Percentiles rank a stretch among this genome's conserved stretches.
Conservation (phyloP, 1,140 invertebrate genomes). For the Hyles vespertilio region DNA sequence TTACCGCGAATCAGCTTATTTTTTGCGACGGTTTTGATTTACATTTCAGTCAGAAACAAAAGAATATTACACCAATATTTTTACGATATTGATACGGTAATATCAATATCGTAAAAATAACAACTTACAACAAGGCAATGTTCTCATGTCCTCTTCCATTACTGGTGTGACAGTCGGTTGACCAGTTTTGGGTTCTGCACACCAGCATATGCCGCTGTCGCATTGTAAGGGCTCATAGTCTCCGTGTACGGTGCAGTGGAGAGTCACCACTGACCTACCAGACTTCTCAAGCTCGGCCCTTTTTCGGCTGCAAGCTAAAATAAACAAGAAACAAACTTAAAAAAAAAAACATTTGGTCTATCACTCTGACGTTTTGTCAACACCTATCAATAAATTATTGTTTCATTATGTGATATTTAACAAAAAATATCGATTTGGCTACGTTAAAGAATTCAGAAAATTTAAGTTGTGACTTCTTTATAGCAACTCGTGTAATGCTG, state of each 20-base stretch:
- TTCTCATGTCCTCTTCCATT: slow-evolving; percentile 68
- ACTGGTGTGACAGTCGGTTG: slow-evolving; percentile 69
- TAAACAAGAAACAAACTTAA: too few relatives aligned
- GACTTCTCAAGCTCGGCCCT: slow-evolving; percentile 67
- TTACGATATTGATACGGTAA: too few relatives aligned
- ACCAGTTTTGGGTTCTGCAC: slow-evolving; percentile 75
- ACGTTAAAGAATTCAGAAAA: too few relatives aligned
- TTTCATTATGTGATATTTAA: slow-evolving; percentile 9
- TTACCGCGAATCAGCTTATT: too few relatives aligned
- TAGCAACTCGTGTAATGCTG: too few relatives aligned
- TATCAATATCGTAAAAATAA: too few relatives aligned
- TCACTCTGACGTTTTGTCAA: background rate
- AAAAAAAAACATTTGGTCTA: background rate
- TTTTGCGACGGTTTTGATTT: background rate
- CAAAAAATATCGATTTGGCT: background rate
- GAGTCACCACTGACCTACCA: slow-evolving; percentile 57
- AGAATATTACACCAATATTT: background rate
- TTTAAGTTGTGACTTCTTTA: too few relatives aligned
- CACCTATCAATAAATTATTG: slow-evolving; percentile 11
- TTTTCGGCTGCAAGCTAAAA: slow-evolving; percentile 76
- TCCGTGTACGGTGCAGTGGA: slow-evolving; percentile 77
- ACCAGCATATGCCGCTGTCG: slow-evolving; percentile 79
- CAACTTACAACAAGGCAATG: slow-evolving; percentile 76
- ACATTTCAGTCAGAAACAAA: background rate
- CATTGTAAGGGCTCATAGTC: slow-evolving; percentile 80